These are phyloP conservation scores for Dromococcyx pavoninus DNA, from an alignment of 2,797 vertebrate species.

Conservation along the genomic window DNA sequence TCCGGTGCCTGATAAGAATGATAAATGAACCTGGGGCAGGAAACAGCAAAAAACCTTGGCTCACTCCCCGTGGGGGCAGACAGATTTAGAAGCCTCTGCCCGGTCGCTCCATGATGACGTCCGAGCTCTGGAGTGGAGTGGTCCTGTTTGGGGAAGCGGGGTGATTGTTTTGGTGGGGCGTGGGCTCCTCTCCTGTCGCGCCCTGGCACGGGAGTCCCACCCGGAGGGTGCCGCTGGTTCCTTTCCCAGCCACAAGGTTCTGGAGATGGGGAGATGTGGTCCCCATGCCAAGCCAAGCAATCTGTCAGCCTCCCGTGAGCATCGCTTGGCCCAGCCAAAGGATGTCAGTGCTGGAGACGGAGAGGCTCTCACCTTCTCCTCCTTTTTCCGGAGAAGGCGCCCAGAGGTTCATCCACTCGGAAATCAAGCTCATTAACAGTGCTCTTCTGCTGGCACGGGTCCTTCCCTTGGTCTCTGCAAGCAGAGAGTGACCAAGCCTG, in stretches of 20 bases:
- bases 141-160: slow-evolving; percentile 10
- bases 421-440: not conserved
- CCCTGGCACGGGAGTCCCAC: not conserved
- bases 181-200: not conserved
- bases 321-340: not conserved
- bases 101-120: not conserved
- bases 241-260: not conserved
- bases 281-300: not conserved
- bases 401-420: not conserved
- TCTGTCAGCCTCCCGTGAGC: not conserved
- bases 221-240: not conserved
- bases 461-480: not conserved
- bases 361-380: not conserved
- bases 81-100: not conserved
- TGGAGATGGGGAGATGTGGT: not conserved
- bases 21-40: slow-evolving; percentile 29
- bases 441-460: not conserved
- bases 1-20: slow-evolving; percentile 50
- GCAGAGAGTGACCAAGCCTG: not conserved
- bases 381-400: slow-evolving; percentile 45
- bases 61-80: rapidly evolving
- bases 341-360: not conserved
- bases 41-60: not conserved
- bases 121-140: not conserved
- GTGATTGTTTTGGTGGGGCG: not conserved